Conservation (phyloP, 2,113 vertebrate genomes). For the Microtus richardsoni region DNA sequence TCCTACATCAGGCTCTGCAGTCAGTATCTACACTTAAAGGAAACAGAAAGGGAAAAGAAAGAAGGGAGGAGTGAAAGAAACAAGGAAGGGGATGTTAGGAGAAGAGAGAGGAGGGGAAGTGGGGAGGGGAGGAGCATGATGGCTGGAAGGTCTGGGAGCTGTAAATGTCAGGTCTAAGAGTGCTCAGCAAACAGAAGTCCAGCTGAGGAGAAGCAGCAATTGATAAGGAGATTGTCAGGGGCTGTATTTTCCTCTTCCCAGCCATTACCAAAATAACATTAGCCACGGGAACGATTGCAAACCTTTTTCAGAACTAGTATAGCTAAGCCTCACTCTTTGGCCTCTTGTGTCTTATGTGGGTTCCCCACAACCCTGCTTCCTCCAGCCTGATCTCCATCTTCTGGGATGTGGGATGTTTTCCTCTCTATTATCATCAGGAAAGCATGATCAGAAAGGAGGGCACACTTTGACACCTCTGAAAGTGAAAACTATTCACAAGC, state of each 20-base stretch:
- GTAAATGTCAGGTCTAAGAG: conserved; percentile 82
- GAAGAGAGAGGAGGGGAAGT: not conserved
- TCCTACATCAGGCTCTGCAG: not conserved
- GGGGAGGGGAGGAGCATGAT: not conserved
- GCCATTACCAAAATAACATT: conserved; percentile 85
- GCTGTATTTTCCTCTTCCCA: conserved; percentile 83
- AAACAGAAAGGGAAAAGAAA: not conserved
- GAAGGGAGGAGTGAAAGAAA: not conserved
- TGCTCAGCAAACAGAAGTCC: conserved; percentile 83
- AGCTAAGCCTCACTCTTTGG: conserved; percentile 86
- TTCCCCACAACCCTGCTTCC: conserved; percentile 49
- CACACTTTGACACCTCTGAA: conserved; percentile 58
- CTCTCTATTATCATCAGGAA: conserved; percentile 77
- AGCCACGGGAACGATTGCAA: conserved; percentile 84
- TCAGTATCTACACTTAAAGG: conserved; percentile 26
- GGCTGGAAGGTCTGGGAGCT: conserved; percentile 69
- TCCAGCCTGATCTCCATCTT: conserved; percentile 68
- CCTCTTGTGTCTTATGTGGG: conserved; percentile 78
- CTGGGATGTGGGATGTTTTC: conserved; percentile 53
- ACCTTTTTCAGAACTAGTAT: conserved; percentile 85
- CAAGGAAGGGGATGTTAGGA: not conserved
- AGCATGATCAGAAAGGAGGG: conserved; percentile 79
- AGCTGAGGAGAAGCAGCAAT: conserved; percentile 86
- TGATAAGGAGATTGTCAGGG: conserved; percentile 85
- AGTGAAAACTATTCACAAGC: conserved; percentile 63